Evolutionary conservation across 2,797 vertebrate genomes (phyloP).

Genomic region (Euphonia xanthogaster): DNA sequence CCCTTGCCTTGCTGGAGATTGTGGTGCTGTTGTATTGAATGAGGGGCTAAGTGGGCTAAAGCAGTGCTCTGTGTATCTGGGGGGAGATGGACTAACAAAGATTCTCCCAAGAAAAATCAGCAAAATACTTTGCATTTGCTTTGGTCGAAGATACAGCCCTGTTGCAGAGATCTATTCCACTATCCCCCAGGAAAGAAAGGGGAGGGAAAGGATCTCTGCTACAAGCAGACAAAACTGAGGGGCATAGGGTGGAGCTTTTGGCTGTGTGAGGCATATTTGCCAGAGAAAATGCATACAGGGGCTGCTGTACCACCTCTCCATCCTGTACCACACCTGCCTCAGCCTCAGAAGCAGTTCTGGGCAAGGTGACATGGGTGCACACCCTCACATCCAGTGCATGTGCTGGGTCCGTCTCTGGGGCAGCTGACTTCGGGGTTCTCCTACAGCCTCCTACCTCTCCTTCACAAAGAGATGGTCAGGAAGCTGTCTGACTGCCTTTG

Average conservation of each 20-base stretch:
- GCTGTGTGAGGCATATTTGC: background rate
- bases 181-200: background rate
- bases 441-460: background rate
- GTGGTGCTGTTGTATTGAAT: background rate
- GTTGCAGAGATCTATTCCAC: background rate
- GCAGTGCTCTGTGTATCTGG: background rate
- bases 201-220: background rate
- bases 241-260: background rate
- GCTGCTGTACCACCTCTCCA: background rate
- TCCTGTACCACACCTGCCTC: background rate
- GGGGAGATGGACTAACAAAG: background rate
- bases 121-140: background rate
- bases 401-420: background rate
- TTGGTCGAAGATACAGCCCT: background rate
- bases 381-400: background rate
- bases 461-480: background rate
- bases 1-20: background rate
- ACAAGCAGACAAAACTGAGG: background rate
- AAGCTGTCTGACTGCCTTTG: background rate
- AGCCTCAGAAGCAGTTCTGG: background rate
- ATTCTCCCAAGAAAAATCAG: background rate
- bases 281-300: accelerated
- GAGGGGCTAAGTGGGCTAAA: background rate
- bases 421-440: background rate
- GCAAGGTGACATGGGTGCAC: background rate